phyloP scores from a whole-genome alignment of 2,888 invertebrate species.

The Halictus ligatus region DNA sequence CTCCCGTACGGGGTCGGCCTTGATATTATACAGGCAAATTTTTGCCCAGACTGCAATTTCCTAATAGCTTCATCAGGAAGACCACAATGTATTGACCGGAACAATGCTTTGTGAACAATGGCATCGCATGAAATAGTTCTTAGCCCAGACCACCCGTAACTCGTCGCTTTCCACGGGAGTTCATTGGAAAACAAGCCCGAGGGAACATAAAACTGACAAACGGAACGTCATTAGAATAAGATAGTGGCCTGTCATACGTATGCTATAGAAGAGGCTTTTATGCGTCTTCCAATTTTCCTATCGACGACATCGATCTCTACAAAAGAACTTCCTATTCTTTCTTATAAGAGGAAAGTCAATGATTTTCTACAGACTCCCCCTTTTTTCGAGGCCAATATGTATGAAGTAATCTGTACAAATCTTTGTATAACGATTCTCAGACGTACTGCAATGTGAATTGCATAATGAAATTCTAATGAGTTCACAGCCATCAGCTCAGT shows the following conservation, averaged over 20 bases:
- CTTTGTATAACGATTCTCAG: neutral
- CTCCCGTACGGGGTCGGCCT: neutral
- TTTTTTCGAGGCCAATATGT: neutral
- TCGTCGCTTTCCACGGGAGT: slow-evolving; percentile 14
- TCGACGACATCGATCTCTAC: neutral
- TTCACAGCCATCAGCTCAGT: neutral
- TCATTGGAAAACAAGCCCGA: slow-evolving; percentile 17
- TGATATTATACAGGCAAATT: slow-evolving; percentile 26
- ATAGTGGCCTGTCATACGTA: neutral
- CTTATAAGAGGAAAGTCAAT: neutral
- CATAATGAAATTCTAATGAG: neutral
- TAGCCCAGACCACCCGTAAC: slow-evolving; percentile 13
- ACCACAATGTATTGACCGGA: slow-evolving; percentile 48
- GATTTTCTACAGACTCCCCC: neutral
- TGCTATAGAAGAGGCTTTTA: neutral
- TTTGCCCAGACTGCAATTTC: neutral
- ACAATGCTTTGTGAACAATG: slow-evolving; percentile 61
- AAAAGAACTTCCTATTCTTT: neutral
- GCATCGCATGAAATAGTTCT: slow-evolving; percentile 39
- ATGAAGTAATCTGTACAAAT: neutral
- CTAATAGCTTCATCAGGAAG: slow-evolving; percentile 45
- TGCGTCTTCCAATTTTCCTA: neutral
- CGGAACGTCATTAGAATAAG: slow-evolving; percentile 23
- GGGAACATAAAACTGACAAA: slow-evolving; percentile 15
- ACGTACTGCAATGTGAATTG: neutral